Evolutionary conservation across 2,113 vertebrate genomes (phyloP).

Genomic region (Callionymus lyra): DNA sequence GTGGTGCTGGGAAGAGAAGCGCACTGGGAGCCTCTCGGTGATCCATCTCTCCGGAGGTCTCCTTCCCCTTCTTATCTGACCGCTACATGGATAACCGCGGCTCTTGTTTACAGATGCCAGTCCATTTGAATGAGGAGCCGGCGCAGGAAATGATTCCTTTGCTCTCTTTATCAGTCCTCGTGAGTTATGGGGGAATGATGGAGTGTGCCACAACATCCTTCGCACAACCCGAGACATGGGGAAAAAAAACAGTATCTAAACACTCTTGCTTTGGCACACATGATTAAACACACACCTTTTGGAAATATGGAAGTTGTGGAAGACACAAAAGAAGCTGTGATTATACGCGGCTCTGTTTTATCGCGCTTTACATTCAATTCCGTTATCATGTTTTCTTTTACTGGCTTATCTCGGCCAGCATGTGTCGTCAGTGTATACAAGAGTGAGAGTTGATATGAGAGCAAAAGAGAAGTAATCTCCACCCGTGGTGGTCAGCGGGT

Average conservation of each 20-base stretch:
- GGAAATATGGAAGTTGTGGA: no score
- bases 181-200: constrained; percentile 46
- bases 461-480: constrained; percentile 33
- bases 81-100: constrained; percentile 60
- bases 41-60: constrained; percentile 65
- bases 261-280: no score
- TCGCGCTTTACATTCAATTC: constrained; percentile 60
- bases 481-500: constrained; percentile 39
- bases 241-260: no score
- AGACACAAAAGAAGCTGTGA: constrained; percentile 39
- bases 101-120: constrained; percentile 58
- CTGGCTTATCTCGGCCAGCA: constrained; percentile 54
- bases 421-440: constrained; percentile 58
- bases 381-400: constrained; percentile 55
- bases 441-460: constrained; percentile 47
- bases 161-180: constrained; percentile 54
- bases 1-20: constrained; percentile 58
- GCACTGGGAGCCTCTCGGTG: constrained; percentile 54
- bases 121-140: constrained; percentile 59
- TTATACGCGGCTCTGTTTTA: constrained; percentile 51
- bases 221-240: no score
- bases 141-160: constrained; percentile 52
- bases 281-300: no score
- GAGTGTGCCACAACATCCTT: constrained; percentile 13
- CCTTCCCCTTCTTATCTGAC: constrained; percentile 57